Evolutionary conservation across 2,888 invertebrate genomes (phyloP), one percentile per base, ranked within the genome.

Genomic region (Congeria kusceri): DNA sequence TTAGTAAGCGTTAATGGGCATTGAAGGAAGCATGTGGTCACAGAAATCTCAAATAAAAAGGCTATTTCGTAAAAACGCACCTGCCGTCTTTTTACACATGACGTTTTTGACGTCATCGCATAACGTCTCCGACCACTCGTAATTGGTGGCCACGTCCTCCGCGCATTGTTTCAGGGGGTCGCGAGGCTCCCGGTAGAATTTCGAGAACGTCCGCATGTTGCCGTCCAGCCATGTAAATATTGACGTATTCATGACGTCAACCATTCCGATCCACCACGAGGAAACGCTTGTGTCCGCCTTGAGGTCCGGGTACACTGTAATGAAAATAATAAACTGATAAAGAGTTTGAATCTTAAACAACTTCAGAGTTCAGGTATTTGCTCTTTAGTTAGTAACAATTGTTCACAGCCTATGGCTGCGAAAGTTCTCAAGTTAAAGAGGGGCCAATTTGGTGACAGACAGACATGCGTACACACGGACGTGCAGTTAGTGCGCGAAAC

Each of bases 191-290:
- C 65, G 9, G 2, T 44, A 5, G 49, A 78, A 82, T 11, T 28
- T 49, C 2, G 65, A 62, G 49, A 47, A 73, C 18, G 72, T 62
- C 58, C 68, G 32, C 23, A 82, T 25, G 53, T 65, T 82, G 4
- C 82, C 82, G 25, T 82, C 82, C 11, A 78, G 25, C 82, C 82
- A 82, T 15, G 71, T 47, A 23, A 67, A 82, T 11, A 82, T 53
- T 0, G 69, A 72, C 4, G 72, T 59, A n/a, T 71, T 63, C 7
- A 68, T 59, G 25, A 57, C 62, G 62, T 82, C 82, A 44, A 71
- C 65, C 39, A 78, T 25, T 0, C 82, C 82, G n/a, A 78, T n/a
- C 73, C 77, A 78, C 77, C 77, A 81, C 7, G 15, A 23, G 1
- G 1, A 9, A 3, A 56, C 49, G 0, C n/a, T 18, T 0, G 27